phyloP scores from a whole-genome alignment of 1,140 invertebrate species.

The Varroa destructor region DNA sequence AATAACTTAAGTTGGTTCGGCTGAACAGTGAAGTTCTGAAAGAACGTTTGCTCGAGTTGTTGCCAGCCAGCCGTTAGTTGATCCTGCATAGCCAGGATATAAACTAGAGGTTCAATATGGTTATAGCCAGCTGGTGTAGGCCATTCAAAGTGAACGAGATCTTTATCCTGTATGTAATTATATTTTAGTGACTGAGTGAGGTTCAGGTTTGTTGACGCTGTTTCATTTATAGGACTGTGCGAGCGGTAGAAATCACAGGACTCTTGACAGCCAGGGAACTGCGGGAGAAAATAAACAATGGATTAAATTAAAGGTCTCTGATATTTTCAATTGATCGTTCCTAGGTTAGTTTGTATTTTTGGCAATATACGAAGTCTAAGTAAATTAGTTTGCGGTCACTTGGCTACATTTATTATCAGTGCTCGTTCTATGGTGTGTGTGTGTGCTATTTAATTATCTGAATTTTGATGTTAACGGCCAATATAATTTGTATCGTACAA shows the following conservation, averaged over 20 bases:
- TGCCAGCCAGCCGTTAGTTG: neutral
- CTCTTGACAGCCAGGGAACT: conserved; percentile 12
- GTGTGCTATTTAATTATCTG: too few species aligned
- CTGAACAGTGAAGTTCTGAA: neutral
- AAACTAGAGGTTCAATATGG: conserved; percentile 9
- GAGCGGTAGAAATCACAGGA: conserved; percentile 19
- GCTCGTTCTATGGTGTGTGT: too few species aligned
- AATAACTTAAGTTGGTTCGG: neutral
- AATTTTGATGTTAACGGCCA: too few species aligned
- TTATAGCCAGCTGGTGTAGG: neutral
- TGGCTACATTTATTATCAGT: too few species aligned
- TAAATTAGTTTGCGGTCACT: too few species aligned
- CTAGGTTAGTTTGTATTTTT: too few species aligned
- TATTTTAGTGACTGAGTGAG: conserved; percentile 5
- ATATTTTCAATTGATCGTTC: too few species aligned
- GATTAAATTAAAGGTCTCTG: too few species aligned
- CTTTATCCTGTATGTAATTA: neutral
- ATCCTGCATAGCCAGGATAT: neutral
- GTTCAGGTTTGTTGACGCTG: neutral
- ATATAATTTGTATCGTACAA: too few species aligned
- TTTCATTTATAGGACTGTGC: neutral
- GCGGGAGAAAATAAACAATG: neutral
- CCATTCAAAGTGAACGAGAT: conserved; percentile 1
- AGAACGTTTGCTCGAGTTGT: conserved; percentile 11
- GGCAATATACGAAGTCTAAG: too few species aligned